A percentile compares a stretch with the other conserved stretches of the same genome.
Conservation (phyloP, 2,797 vertebrate genomes). For the Coluber constrictor region DNA sequence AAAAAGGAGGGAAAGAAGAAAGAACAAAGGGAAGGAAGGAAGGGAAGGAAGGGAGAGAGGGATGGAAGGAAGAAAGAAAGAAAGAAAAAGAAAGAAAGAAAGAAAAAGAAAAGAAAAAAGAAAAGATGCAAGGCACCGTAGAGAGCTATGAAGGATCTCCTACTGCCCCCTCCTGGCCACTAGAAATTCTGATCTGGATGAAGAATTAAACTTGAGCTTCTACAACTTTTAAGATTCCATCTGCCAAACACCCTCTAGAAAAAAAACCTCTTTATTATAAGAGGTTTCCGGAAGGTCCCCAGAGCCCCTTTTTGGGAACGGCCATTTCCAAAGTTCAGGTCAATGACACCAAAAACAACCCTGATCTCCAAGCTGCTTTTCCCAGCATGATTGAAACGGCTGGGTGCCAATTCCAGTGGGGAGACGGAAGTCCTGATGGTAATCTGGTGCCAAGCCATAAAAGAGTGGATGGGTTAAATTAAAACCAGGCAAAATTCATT, state of each 20-base stretch:
- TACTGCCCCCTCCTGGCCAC: not conserved
- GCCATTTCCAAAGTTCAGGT: not conserved
- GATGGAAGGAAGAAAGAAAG: fast-evolving
- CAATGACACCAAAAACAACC: not conserved
- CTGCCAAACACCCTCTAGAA: too few species aligned
- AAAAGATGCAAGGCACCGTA: not conserved
- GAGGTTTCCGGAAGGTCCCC: not conserved
- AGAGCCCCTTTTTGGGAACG: not conserved
- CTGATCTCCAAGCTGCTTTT: not conserved
- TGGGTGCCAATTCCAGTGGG: not conserved
- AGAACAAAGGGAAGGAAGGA: not conserved
- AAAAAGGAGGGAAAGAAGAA: not conserved
- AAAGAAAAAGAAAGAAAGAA: not conserved
- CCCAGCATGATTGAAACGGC: not conserved
- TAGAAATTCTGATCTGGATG: not conserved
- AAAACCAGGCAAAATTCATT: not conserved
- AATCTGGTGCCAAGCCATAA: too few species aligned
- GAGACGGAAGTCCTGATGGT: not conserved
- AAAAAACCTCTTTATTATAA: not conserved
- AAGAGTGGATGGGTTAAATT: not conserved
- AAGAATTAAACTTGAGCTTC: not conserved
- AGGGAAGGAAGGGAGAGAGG: not conserved
- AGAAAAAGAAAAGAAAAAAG: fast-evolving
- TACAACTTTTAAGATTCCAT: not conserved
- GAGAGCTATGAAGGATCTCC: not conserved